phyloP scores from a whole-genome alignment of 2,888 invertebrate genomes.

The Ichneumoninae sp. region DNA sequence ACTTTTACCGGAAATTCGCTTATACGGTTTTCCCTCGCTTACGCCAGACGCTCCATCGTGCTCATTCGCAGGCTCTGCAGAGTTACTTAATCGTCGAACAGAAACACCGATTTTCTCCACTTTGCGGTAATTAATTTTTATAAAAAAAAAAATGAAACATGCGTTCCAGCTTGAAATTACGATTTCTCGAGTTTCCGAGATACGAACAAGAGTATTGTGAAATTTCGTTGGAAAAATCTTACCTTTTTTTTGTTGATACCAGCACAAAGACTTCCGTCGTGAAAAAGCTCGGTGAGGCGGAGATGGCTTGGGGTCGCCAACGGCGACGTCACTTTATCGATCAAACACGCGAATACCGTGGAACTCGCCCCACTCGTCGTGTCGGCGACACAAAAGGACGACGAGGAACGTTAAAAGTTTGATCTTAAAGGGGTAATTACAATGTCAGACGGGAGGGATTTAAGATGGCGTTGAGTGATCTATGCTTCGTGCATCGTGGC shows the following conservation, averaged over 20 bases:
- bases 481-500: not conserved
- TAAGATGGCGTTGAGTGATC: conserved; percentile 30
- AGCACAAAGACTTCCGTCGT: conserved; percentile 52
- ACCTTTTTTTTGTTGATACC: conserved; percentile 53
- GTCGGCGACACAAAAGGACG: conserved; percentile 1
- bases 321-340: conserved; percentile 67
- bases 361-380: conserved; percentile 27
- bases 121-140: not conserved
- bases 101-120: not conserved
- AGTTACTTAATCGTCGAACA: not conserved
- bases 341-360: conserved; percentile 59
- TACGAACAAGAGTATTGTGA: not conserved
- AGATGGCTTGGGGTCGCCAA: conserved; percentile 53
- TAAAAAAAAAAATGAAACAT: not conserved
- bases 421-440: conserved; percentile 28
- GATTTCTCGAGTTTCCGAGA: not conserved
- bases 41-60: not conserved
- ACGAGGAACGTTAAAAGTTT: conserved; percentile 9
- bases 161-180: not conserved
- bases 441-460: conserved; percentile 23
- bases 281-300: conserved; percentile 46
- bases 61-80: not conserved
- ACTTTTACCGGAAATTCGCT: not conserved
- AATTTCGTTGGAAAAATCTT: conserved; percentile 49
- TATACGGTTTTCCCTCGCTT: not conserved